phyloP scores from a whole-genome alignment of 2,797 vertebrate genomes.

The Ibycter americanus region DNA sequence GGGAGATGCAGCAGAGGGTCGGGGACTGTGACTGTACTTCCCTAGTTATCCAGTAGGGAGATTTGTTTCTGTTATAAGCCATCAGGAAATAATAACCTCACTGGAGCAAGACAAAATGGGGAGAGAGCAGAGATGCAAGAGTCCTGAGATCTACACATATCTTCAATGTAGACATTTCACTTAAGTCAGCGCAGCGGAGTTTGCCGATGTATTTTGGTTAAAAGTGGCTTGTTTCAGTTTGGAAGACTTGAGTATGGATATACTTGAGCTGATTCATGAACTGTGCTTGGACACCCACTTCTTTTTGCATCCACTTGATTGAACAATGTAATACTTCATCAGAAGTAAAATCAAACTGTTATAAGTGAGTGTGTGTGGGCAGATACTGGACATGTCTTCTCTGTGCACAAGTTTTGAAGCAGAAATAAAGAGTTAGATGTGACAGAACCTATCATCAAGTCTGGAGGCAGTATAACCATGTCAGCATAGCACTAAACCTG shows the following conservation, averaged over 20 bases:
- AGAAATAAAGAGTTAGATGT: slow-evolving; percentile 3
- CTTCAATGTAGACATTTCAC: background rate
- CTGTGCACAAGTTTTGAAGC: background rate
- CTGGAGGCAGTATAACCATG: background rate
- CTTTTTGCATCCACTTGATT: background rate
- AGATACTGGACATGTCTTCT: background rate
- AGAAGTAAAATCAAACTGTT: background rate
- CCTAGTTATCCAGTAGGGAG: background rate
- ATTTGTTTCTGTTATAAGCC: background rate
- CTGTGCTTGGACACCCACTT: background rate
- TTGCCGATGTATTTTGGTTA: background rate
- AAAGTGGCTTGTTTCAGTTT: background rate
- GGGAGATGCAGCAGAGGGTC: background rate
- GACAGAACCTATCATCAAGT: background rate
- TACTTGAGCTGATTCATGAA: background rate
- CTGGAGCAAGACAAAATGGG: background rate
- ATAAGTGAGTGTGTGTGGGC: background rate
- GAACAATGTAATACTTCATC: background rate
- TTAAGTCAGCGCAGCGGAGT: background rate
- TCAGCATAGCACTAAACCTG: background rate
- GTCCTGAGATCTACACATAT: background rate
- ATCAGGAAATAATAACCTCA: background rate
- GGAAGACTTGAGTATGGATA: background rate
- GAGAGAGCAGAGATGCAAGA: background rate
- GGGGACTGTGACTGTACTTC: background rate